Evolutionary conservation across 1,140 invertebrate species (phyloP).

Genomic region (Yoshiicerus persimilis): DNA sequence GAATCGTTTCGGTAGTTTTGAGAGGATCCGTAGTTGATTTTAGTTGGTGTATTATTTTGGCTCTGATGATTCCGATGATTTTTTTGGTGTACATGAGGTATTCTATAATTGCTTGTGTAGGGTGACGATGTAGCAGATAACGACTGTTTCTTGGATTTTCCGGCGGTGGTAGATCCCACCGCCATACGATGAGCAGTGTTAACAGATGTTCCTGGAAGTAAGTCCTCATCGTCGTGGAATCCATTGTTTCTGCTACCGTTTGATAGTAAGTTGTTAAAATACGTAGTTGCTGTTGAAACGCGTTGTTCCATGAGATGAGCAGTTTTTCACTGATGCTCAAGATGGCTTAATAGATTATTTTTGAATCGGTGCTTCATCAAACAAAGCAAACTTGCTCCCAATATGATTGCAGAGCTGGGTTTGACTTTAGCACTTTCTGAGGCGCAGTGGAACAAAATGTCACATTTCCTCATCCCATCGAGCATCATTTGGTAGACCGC

Average conservation of each 20-base stretch:
- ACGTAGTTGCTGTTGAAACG: neutral
- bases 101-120: conserved; percentile 34
- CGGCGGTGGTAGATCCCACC: neutral
- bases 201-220: neutral
- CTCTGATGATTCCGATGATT: neutral
- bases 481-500: neutral
- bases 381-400: neutral
- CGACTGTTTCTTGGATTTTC: conserved; percentile 22
- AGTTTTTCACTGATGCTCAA: neutral
- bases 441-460: neutral
- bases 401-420: neutral
- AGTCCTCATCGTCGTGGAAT: conserved; percentile 40
- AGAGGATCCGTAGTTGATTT: neutral
- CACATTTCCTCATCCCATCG: neutral
- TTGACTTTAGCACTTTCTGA: neutral
- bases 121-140: conserved; percentile 45
- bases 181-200: neutral
- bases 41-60: conserved; percentile 33
- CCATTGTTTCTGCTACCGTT: conserved; percentile 43
- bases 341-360: neutral
- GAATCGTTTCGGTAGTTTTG: neutral
- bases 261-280: conserved; percentile 16
- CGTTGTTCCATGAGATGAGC: neutral
- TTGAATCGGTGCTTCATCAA: neutral
- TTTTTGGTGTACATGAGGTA: conserved; percentile 11